Evolutionary conservation across 2,888 invertebrate genomes (phyloP).

Genomic region (Limnephilus lunatus): DNA sequence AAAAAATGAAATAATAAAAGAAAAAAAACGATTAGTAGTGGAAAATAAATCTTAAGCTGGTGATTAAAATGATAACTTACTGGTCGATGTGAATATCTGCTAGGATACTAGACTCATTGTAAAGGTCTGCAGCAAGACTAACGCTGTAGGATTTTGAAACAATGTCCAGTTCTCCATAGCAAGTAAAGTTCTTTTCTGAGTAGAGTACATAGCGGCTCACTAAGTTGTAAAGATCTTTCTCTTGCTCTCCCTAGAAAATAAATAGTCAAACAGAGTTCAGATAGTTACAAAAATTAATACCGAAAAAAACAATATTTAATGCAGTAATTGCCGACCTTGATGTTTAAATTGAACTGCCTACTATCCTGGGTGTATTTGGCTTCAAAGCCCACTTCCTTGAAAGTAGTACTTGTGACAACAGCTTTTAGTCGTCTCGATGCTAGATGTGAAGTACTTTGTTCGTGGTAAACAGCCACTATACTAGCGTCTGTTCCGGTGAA

Average conservation of each 20-base stretch:
- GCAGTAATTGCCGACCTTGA: constrained; percentile 76
- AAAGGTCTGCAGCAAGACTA: constrained; percentile 81
- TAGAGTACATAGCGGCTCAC: constrained; percentile 80
- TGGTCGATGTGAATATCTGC: constrained; percentile 88
- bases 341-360: constrained; percentile 81
- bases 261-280: neutral
- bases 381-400: constrained; percentile 82
- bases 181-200: constrained; percentile 79
- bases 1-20: too few species aligned
- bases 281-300: neutral
- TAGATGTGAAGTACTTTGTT: constrained; percentile 82
- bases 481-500: constrained; percentile 87
- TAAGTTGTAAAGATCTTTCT: constrained; percentile 82
- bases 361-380: constrained; percentile 83
- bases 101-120: constrained; percentile 81
- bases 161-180: constrained; percentile 82
- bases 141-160: constrained; percentile 83
- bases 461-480: constrained; percentile 85
- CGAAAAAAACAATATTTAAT: neutral
- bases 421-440: constrained; percentile 84
- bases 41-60: too few species aligned
- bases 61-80: constrained; percentile 74
- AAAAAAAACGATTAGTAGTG: too few species aligned
- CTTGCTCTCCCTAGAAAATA: constrained; percentile 78
- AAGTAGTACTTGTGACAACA: constrained; percentile 84